Evolutionary conservation across 2,888 invertebrate genomes (phyloP), one percentile per base, ranked within the genome.

Genomic region (Craniophora ligustri): DNA sequence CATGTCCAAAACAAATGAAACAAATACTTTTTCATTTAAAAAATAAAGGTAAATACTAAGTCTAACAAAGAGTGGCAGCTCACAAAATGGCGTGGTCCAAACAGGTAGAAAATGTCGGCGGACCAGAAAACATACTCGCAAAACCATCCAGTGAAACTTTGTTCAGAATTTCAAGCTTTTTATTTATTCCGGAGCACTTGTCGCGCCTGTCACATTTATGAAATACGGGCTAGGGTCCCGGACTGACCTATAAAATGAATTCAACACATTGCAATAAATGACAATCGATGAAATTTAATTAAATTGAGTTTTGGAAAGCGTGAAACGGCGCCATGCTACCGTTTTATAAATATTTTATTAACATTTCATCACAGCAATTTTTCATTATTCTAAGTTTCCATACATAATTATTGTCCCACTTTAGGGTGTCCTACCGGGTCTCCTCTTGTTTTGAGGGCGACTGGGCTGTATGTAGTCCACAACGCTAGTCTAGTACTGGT

Each of bases 121-220:
- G 38, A 49, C 31, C 46, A 61, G 44, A 55, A 67, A 66, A 65
- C 38, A 60, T 45, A 36, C 30, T 47, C 21, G 5, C 10, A 35
- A 67, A n/a, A 38, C 19, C 16, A 31, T 30, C 19, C 18, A 38
- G 19, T 42, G 42, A 48, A 61, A 58, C 42, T 60, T 56, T 66
- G 38, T 66, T 57, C 41, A 21, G 19, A 50, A 56, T 56, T 34
- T 15, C n/a, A 2, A 26, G 36, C 15, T 48, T 68, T 63, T 66
- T 66, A 50, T 62, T 63, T 63, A 58, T 61, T 72, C 36, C 11
- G 16, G 19, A 26, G 44, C 31, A 41, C 28, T 49, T 56, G 50
- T 60, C 50, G 15, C 38, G 47, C 44, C 47, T 69, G 48, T 51
- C 46, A 19, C 15, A 32, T 39, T 28, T 63, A 40, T 68, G 49